Evolutionary conservation across 2,113 vertebrate species (phyloP).

Genomic region (Casuarius casuarius): DNA sequence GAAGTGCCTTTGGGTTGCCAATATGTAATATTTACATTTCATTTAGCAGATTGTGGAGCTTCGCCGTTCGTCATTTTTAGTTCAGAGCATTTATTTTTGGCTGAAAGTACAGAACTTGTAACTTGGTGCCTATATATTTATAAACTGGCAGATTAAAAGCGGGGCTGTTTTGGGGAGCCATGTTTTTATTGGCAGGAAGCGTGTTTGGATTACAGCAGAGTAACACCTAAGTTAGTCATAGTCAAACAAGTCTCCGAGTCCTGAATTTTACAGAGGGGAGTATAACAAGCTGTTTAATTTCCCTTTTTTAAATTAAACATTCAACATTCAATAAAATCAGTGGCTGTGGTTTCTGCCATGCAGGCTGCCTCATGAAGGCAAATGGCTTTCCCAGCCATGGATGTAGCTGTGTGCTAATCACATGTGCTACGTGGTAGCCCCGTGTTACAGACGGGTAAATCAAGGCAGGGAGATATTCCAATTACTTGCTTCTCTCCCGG

Average conservation of each 20-base stretch:
- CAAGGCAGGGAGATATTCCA: not conserved
- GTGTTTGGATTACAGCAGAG: not conserved
- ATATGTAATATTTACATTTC: not conserved
- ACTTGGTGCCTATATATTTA: not conserved
- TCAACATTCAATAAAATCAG: not conserved
- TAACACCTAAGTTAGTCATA: not conserved
- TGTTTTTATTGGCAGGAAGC: not conserved
- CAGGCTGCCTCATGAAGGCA: not conserved
- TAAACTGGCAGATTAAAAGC: not conserved
- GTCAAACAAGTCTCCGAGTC: not conserved
- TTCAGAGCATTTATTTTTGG: conserved; percentile 13
- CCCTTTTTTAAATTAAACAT: not conserved
- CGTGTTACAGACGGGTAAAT: fast-evolving
- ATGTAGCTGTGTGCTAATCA: fast-evolving
- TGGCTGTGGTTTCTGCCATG: not conserved
- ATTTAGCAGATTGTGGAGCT: not conserved
- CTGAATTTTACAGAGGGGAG: not conserved
- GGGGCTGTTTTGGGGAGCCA: not conserved
- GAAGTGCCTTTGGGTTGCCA: not conserved
- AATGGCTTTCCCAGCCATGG: not conserved
- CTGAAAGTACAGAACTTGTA: conserved; percentile 1
- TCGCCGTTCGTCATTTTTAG: not conserved
- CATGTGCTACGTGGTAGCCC: not conserved
- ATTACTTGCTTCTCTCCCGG: fast-evolving
- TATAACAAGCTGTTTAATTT: conserved; percentile 3